Percentiles rank a stretch among this genome's conserved stretches.
Conservation (phyloP, 1,140 invertebrate species). For the Mamestra configurata region DNA sequence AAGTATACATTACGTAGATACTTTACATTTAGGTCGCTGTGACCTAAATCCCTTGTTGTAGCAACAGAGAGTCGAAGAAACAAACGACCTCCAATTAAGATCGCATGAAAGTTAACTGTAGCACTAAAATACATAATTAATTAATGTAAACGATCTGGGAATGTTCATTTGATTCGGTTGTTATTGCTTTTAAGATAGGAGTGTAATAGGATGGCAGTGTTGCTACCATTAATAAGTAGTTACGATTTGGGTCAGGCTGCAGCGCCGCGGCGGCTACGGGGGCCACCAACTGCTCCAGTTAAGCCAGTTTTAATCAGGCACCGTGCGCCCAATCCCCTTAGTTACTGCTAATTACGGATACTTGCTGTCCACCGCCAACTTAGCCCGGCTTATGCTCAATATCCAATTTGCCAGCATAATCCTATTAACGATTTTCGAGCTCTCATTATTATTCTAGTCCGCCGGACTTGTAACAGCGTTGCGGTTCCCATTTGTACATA, state of each 20-base stretch:
- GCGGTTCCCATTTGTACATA: conserved; percentile 27
- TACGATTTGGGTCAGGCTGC: conserved; percentile 47
- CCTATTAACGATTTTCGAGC: conserved; percentile 81
- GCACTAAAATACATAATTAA: conserved; percentile 39
- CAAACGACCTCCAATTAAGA: conserved; percentile 21
- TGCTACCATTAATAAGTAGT: conserved; percentile 44
- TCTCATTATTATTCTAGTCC: conserved; percentile 69
- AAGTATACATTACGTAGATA: conserved; percentile 5
- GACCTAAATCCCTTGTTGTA: conserved; percentile 1
- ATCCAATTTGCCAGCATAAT: conserved; percentile 82
- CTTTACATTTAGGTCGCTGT: neutral
- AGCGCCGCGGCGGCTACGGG: conserved; percentile 31
- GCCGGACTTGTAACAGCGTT: conserved; percentile 23
- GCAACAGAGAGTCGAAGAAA: conserved; percentile 23
- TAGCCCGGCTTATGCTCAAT: conserved; percentile 78
- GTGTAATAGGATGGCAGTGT: conserved; percentile 40
- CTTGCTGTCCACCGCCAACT: conserved; percentile 78
- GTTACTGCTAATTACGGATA: conserved; percentile 84
- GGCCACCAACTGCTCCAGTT: conserved; percentile 63
- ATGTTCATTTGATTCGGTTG: conserved; percentile 37
- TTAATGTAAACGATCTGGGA: conserved; percentile 22
- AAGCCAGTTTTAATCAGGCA: conserved; percentile 79
- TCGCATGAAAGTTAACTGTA: conserved; percentile 33
- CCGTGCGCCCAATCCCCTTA: conserved; percentile 70
- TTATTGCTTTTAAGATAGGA: conserved; percentile 45